Evolutionary conservation across 2,113 vertebrate genomes (phyloP), one percentile per base, ranked within the genome.

Genomic region (Petromus typicus): DNA sequence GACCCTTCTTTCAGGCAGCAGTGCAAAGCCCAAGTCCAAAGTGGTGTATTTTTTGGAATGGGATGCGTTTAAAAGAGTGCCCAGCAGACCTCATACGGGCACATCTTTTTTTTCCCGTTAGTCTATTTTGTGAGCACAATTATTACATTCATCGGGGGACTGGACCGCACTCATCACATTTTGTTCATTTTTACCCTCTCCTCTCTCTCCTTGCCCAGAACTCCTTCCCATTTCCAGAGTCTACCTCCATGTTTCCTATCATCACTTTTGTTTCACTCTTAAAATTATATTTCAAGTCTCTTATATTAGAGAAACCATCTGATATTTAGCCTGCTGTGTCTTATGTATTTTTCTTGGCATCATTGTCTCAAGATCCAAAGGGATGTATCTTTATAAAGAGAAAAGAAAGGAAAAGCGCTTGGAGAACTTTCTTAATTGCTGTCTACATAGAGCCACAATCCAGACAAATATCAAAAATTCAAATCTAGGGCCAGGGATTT

Each of bases 361-460:
- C 45, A 17, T 18, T 30, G 73, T 76, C 22, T 43, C 43, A 76
- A 76, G 45, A 48, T 71, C 22, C 71, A 78, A 89, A 82, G n/a
- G 20, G 66, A 3, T 16, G 75, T 23, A 67, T 61, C 20, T 78
- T 96, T 88, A 85, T 7, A 27, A 79, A 84, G 89, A 56, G 57
- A 90, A 96, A 83, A 63, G 63, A 40, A 48, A 25, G 48, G 4
- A 81, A 61, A 64, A 34, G 11, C 11, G 17, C 3, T 57, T 25
- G 51, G 64, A 93, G 63, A 84, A 88, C 18, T 82, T 93, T 82
- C 48, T 18, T 5, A 34, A 63, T 59, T 82, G 22, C 64, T 97
- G 10, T 88, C 27, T 40, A 93, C 18, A 57, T n/a, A 80, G 40
- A 61, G 45, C 79, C 75, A 90, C n/a, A 51, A 57, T 87, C 20